Base-by-base conservation (phyloP, 1,140 invertebrate genomes). In the Camponotus pennsylvanicus region DNA sequence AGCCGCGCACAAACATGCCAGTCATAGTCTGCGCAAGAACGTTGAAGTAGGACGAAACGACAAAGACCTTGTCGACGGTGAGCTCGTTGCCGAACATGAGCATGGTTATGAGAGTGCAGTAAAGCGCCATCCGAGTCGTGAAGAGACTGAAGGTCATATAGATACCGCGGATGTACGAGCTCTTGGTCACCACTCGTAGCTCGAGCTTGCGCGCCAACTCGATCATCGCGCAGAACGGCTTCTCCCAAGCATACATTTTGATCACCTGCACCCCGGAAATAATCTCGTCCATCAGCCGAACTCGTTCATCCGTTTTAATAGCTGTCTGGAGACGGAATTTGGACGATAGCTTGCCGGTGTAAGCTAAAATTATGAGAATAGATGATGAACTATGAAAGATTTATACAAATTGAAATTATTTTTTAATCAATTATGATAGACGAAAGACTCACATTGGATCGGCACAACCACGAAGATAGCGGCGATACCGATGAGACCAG, bases 231-330 rank as follows among this genome's bases (percentile, higher is more conserved):
- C 96, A 96, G 88, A 97, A 98, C 0, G 97, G 96, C 89, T 96
- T 96, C 90, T 98, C 97, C 97, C 97, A 98, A 0, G 97, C 96
- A 90, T 97, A 97, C 97, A 98, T 97, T 93, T 98, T 98, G 79
- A 98, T 97, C 1, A 98, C 97, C 90, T 96, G 96, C 0, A 97
- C 95, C 0, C 96, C 97, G 0, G 95, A 96, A 32, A 98, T 96
- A 27, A 98, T 97, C 94, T 98, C 97, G 90, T 97, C 97, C 97
- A 98, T 98, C 18, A 98, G 91, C 9, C 97, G 94, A 2, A 98
- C 96, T 66, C 98, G 94, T 92, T 97, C 96, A 92, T 98, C 98
- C 0, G 97, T 98, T 88, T 96, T 96, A 9, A 95, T 92, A 0
- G 97, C 97, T 0, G 97, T 97, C 91, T 96, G 95, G 6, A 96